phyloP scores from a whole-genome alignment of 2,113 vertebrate species.

The human (Homo sapiens) region DNA sequence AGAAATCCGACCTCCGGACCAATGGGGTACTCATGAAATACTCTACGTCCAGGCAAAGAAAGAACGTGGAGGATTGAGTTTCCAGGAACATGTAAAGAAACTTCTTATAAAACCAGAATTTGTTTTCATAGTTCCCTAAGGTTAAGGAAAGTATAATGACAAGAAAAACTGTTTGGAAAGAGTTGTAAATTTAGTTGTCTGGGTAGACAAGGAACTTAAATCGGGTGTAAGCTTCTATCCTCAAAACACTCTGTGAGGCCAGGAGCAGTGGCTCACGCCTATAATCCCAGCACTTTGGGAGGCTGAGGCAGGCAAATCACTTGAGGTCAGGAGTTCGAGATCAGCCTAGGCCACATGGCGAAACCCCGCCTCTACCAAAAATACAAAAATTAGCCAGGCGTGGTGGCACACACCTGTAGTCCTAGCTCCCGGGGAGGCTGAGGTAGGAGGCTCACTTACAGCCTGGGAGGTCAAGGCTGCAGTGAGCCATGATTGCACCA shows the following conservation, averaged over 20 bases:
- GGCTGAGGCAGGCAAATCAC: no score
- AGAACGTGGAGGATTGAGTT: neutral
- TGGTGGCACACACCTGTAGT: no score
- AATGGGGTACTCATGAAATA: neutral
- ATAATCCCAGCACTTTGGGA: no score
- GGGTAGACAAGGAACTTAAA: neutral
- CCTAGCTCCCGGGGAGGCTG: no score
- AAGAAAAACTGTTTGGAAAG: neutral
- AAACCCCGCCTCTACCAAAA: no score
- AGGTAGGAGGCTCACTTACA: no score
- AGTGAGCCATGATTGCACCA: no score
- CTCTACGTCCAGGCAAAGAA: neutral
- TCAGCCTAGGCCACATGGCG: rapidly evolving
- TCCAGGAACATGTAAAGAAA: neutral
- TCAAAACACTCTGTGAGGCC: neutral
- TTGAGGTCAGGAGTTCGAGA: no score
- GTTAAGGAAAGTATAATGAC: neutral
- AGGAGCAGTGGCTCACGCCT: no score
- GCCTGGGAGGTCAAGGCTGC: no score
- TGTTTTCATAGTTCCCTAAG: neutral
- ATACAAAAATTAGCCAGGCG: no score
- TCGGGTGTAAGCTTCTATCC: no score
- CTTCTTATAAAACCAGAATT: neutral
- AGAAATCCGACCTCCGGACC: neutral
- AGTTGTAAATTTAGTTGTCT: neutral